A percentile compares a stretch with the other conserved stretches of the same genome.
Conservation (phyloP, 1,140 invertebrate genomes). For the Heliconius eleuchia region DNA sequence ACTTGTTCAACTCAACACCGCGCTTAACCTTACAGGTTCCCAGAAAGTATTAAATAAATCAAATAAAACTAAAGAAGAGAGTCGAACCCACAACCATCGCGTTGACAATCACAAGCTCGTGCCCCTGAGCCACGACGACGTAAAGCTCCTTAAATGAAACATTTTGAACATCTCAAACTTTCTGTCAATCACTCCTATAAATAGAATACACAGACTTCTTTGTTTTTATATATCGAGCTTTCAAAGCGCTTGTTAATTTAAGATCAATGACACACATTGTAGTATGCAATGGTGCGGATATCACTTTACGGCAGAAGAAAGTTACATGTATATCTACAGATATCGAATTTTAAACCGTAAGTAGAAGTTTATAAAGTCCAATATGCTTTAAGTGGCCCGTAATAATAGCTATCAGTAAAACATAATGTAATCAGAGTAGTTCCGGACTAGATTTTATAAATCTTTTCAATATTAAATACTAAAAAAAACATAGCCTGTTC, state of each 20-base stretch:
- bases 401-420: slow-evolving; percentile 5
- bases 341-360: not conserved
- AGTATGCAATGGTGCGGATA: slow-evolving; percentile 45
- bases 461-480: slow-evolving; percentile 15
- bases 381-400: not conserved
- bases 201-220: slow-evolving; percentile 30
- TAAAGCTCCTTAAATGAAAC: not conserved
- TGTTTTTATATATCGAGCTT: slow-evolving; percentile 40
- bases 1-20: no score
- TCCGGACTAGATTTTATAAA: slow-evolving; percentile 22
- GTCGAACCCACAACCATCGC: no score
- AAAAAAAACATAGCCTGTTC: not conserved
- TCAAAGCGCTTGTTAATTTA: slow-evolving; percentile 38
- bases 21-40: no score
- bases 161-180: not conserved
- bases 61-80: no score
- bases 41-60: no score
- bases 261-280: slow-evolving; percentile 47
- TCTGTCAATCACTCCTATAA: slow-evolving; percentile 17
- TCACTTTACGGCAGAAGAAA: slow-evolving; percentile 1
- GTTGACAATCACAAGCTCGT: no score
- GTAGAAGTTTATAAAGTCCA: not conserved
- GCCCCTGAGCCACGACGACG: no score
- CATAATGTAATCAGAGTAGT: slow-evolving; percentile 8
- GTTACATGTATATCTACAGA: not conserved